Base-by-base conservation (phyloP, 2,888 invertebrate species). In the Acanthosepion esculentum region DNA sequence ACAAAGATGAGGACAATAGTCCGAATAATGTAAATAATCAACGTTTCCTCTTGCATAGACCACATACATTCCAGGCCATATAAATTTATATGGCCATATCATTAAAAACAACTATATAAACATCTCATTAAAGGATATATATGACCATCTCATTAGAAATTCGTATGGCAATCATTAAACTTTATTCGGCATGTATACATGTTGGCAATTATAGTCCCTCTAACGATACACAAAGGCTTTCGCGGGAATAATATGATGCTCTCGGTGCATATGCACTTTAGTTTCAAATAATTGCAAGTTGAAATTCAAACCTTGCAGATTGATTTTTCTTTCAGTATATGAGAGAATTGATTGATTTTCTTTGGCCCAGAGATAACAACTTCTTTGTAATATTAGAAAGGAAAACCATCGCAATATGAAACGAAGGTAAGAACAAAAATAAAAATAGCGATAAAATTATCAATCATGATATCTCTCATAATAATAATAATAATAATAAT, bases 401-500 rank as follows among this genome's bases (percentile, higher is more conserved):
- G 23, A 78, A 33, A 78, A 29, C 6, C 6, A 29, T n/a, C 23
- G 78, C n/a, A n/a, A 78, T 78, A n/a, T n/a, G n/a, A 78, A n/a
- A n/a, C 15, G 10, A n/a, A 78, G 6, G n/a, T 12, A 78, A 33
- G 5, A 78, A 78, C n/a, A 78, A 2, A n/a, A 78, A 10, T 78
- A 78, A 78, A 33, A 15, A 78, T 78, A n/a, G 12, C n/a, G n/a
- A 78, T 78, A 78, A 78, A 33, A 78, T 15, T 78, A n/a, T 5
- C n/a, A 78, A 78, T 78, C 12, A 33, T 78, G 15, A 78, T 78
- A 78, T 23, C 23, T 33, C n/a, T 78, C 33, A 78, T 78, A 33
- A 78, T 78, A 78, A 78, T 78, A n/a, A 78, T 78, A 78, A 78
- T n/a, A 78, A 78, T 78, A 33, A 78, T 78, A 78, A 78, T 78